A percentile compares a stretch with the other conserved stretches of the same genome.
Conservation (phyloP, 2,113 vertebrate species). For the Labeo rohita region DNA sequence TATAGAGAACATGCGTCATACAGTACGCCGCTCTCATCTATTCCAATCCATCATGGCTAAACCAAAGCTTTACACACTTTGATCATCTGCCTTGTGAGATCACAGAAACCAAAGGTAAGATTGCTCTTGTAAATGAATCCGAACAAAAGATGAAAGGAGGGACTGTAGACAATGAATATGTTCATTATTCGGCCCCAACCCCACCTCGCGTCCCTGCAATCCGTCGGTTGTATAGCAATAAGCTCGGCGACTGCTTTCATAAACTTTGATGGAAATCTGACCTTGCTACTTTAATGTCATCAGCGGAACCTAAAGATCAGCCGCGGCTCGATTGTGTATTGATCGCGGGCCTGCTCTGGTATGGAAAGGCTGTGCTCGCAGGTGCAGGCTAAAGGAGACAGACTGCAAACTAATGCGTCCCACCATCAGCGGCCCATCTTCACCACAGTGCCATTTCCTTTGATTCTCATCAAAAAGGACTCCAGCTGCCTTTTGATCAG, state of each 20-base stretch:
- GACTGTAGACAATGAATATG: background rate
- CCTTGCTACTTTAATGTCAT: constrained; percentile 52
- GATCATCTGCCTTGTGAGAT: constrained; percentile 34
- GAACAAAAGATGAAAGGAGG: constrained; percentile 43
- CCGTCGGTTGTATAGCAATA: background rate
- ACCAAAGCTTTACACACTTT: constrained; percentile 42
- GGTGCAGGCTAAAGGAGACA: constrained; percentile 33
- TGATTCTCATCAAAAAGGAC: constrained; percentile 42
- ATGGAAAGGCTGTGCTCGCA: constrained; percentile 44
- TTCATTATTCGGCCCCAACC: constrained; percentile 23
- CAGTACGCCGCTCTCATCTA: background rate
- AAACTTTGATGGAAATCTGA: constrained; percentile 59
- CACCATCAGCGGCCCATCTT: constrained; percentile 24
- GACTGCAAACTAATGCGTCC: constrained; percentile 51
- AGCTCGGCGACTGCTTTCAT: constrained; percentile 34
- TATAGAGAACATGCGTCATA: constrained; percentile 16
- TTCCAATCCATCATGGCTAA: constrained; percentile 39
- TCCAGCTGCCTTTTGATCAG: constrained; percentile 24
- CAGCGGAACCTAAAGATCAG: constrained; percentile 54
- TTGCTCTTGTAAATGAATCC: constrained; percentile 47
- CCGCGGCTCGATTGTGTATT: constrained; percentile 51
- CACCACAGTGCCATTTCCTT: constrained; percentile 32
- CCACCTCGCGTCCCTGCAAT: background rate
- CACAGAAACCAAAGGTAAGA: constrained; percentile 29
- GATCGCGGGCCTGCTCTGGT: constrained; percentile 49